Base-by-base conservation (phyloP, 1,140 invertebrate genomes). In the Drosophila ogumai region DNA sequence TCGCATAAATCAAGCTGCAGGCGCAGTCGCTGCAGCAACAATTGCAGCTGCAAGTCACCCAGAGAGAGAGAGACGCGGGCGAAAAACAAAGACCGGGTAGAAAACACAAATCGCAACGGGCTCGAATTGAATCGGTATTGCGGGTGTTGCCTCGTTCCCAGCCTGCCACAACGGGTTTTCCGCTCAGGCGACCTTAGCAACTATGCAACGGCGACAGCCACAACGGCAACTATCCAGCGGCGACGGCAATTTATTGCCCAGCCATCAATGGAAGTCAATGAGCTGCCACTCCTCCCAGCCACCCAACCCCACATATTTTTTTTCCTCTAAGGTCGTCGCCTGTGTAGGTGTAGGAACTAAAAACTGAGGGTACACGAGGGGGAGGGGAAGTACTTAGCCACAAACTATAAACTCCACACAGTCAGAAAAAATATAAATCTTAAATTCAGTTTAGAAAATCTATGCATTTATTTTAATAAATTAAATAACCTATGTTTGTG, bases 1-100 rank as follows among this genome's bases (percentile, higher is more conserved):
- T 84, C 81, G 78, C 69, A 90, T 88, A 88, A 88, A 88, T 88
- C 85, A 88, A 68, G 46, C 81, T 67, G 77, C 56, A 57, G 63
- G 52, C 56, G 63, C 40, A 38, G 61, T 50, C 10, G 47, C 38
- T 17, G 32, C 22, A n/a, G 46, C 61, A 54, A 50, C 63, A 68
- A 68, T 50, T 68, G 75, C 75, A 78, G 75, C 75, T 78, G 75
- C 75, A 78, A 78, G 61, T 76, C 71, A 61, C 32, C 54, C 52
- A 25, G 32, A 32, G 50, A 32, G 36, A 32, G 32, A 10, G 32
- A 25, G 44, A 22, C 34, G 65, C 59, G 65, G 65, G 38, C 49
- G 50, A 65, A 61, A 72, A 61, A 61, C 28, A 66, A 69, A 61
- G 52, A 28, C 47, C 22, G 31, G 54, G 52, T 25, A 59, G 75